Evolutionary conservation across 1,140 invertebrate genomes (phyloP).

Genomic region (Brachionus sp.): DNA sequence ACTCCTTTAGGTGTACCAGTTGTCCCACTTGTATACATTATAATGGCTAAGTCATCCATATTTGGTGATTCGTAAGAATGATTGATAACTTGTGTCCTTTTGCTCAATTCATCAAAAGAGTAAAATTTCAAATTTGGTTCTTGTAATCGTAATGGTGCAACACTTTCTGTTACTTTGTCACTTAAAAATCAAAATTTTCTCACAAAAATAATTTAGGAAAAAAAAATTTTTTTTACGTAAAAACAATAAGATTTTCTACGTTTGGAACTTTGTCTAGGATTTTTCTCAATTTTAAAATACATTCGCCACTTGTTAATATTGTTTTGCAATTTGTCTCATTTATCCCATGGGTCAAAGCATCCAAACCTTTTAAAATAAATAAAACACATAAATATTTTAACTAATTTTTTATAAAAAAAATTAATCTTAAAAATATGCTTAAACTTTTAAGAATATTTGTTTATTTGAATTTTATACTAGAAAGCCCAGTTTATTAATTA

Average conservation of each 20-base stretch:
- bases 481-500: too few relatives aligned
- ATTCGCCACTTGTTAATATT: conserved; percentile 24
- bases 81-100: neutral
- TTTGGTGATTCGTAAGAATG: conserved; percentile 46
- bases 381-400: neutral
- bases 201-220: neutral
- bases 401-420: neutral
- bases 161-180: neutral
- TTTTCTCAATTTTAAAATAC: neutral
- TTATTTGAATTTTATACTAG: too few relatives aligned
- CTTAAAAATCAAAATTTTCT: neutral
- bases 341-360: neutral
- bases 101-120: neutral
- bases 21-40: conserved; percentile 61
- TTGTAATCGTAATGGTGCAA: neutral
- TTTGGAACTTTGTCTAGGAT: neutral
- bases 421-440: too few relatives aligned
- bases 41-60: conserved; percentile 55
- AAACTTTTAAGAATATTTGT: too few relatives aligned
- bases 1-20: conserved; percentile 62
- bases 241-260: conserved; percentile 21
- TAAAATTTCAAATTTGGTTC: neutral
- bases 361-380: neutral
- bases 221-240: neutral
- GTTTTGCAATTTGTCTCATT: conserved; percentile 15